Evolutionary conservation across 2,113 vertebrate species (phyloP).

Genomic region (Neomonachus schauinslandi): DNA sequence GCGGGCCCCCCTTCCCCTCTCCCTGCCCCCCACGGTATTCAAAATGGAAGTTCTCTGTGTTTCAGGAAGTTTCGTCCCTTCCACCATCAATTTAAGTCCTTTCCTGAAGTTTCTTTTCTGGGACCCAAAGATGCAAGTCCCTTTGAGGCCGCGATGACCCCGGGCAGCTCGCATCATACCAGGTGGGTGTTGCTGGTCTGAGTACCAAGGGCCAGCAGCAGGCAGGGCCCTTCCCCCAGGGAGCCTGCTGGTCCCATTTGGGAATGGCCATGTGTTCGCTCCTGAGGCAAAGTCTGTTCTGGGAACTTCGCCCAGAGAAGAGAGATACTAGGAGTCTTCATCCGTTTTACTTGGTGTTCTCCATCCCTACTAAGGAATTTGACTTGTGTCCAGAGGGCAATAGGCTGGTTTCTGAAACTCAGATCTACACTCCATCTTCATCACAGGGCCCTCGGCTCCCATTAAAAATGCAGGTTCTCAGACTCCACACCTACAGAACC

Average conservation of each 20-base stretch:
- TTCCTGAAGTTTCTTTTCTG: slow-evolving; percentile 89
- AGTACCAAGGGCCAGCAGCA: neutral
- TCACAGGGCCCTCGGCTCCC: neutral
- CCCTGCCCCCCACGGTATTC: neutral
- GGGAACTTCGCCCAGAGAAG: slow-evolving; percentile 68
- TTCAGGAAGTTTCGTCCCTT: slow-evolving; percentile 91
- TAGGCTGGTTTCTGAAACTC: neutral
- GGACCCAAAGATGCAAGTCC: slow-evolving; percentile 88
- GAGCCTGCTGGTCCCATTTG: slow-evolving; percentile 8
- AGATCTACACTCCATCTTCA: neutral
- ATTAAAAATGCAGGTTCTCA: neutral
- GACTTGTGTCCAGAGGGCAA: neutral
- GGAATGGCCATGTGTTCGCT: slow-evolving; percentile 55
- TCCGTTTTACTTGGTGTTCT: slow-evolving; percentile 13
- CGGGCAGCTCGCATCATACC: slow-evolving; percentile 40
- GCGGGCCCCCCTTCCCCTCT: neutral
- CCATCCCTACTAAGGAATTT: neutral
- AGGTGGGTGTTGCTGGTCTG: slow-evolving; percentile 78
- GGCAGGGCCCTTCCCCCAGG: neutral
- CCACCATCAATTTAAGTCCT: slow-evolving; percentile 88
- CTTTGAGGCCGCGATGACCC: slow-evolving; percentile 85
- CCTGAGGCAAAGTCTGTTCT: slow-evolving; percentile 61
- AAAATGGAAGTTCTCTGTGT: slow-evolving; percentile 66
- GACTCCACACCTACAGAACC: neutral
- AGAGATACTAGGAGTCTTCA: neutral